A percentile compares a stretch with the other conserved stretches of the same genome.
Evolutionary conservation across 1,140 invertebrate genomes (phyloP).

Genomic region (Vollenhovia emeryi): DNA sequence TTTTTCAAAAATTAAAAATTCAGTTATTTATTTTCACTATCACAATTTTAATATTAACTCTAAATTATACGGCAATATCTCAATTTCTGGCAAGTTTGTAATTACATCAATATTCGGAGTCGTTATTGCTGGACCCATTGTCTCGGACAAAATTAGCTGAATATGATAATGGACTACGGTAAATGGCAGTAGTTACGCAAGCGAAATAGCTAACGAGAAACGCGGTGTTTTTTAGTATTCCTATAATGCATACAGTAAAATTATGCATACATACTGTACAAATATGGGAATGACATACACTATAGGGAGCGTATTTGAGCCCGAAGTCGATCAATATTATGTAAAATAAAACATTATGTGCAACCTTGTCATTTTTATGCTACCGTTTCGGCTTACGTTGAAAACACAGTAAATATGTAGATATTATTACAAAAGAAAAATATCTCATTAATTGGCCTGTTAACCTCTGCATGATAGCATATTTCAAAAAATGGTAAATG

Average conservation of each 20-base stretch:
- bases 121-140: neutral
- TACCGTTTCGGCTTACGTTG: neutral
- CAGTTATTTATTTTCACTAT: neutral
- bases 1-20: neutral
- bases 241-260: slow-evolving; percentile 1
- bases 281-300: slow-evolving; percentile 14
- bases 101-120: neutral
- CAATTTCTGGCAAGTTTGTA: neutral
- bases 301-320: neutral
- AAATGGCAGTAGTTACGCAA: slow-evolving; percentile 29
- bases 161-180: neutral
- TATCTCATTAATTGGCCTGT: neutral
- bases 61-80: slow-evolving; percentile 3
- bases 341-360: slow-evolving; percentile 3
- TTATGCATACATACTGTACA: neutral
- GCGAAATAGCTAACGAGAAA: slow-evolving; percentile 32
- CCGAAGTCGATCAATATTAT: neutral
- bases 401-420: neutral
- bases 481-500: neutral
- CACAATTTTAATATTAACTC: neutral
- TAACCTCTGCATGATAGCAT: neutral
- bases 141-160: neutral
- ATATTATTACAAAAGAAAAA: neutral
- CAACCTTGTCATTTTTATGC: neutral
- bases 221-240: neutral